phyloP scores from a whole-genome alignment of 2,113 vertebrate genomes.

The Brachionichthys hirsutus region DNA sequence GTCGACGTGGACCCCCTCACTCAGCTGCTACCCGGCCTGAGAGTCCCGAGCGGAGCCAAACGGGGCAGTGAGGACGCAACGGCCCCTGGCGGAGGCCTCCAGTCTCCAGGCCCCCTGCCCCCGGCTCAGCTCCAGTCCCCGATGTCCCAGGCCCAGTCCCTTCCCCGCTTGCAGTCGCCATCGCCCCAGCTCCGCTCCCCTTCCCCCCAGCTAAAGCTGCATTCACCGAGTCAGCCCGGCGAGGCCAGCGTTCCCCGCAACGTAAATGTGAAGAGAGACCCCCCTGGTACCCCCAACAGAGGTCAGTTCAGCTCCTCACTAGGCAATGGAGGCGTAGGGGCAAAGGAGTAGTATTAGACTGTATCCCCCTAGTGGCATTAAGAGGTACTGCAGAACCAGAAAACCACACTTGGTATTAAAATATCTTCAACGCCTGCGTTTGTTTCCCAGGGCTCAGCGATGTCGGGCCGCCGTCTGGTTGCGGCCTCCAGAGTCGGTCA shows the following conservation, averaged over 20 bases:
- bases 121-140: constrained; percentile 60
- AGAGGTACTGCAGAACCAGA: background rate
- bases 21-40: constrained; percentile 85
- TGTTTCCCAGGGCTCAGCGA: constrained; percentile 70
- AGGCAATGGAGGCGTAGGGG: too few relatives aligned
- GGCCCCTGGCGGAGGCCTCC: constrained; percentile 52
- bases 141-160: constrained; percentile 49
- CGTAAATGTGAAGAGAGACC: constrained; percentile 82
- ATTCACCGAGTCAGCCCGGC: constrained; percentile 69
- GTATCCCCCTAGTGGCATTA: constrained; percentile 25
- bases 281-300: constrained; percentile 67
- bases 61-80: constrained; percentile 53
- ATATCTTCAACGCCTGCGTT: background rate
- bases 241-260: constrained; percentile 73
- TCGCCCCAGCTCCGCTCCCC: constrained; percentile 63
- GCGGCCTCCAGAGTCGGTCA: constrained; percentile 75
- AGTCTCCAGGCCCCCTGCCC: constrained; percentile 50
- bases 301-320: constrained; percentile 40
- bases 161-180: constrained; percentile 57
- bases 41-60: constrained; percentile 78
- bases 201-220: constrained; percentile 63
- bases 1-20: constrained; percentile 84
- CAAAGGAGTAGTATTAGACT: background rate
- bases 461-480: constrained; percentile 49
- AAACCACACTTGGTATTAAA: background rate